Percentiles rank a stretch among this genome's conserved stretches.
Conservation (phyloP, 2,113 vertebrate genomes). For the Pardalotus punctatus region DNA sequence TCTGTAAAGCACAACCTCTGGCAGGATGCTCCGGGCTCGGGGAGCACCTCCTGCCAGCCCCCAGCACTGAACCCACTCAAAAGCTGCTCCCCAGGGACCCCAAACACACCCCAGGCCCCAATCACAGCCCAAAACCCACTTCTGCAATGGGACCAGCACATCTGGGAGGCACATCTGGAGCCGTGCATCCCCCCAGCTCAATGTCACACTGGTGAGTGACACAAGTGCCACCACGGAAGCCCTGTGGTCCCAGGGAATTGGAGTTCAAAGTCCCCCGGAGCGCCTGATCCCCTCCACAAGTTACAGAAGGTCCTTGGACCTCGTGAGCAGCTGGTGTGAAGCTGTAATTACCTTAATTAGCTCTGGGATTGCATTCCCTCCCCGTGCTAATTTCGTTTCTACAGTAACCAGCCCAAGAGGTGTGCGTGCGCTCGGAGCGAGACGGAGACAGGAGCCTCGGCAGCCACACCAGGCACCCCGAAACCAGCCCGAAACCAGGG, state of each 20-base stretch:
- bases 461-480: neutral
- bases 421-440: neutral
- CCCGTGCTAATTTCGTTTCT: constrained; percentile 67
- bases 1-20: neutral
- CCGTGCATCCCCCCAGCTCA: neutral
- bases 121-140: neutral
- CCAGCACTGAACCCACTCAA: neutral
- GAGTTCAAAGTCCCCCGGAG: constrained; percentile 10
- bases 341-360: constrained; percentile 75
- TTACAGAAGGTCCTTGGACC: constrained; percentile 70
- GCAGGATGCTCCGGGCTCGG: neutral
- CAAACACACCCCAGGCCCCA: neutral
- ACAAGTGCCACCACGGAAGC: neutral
- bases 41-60: neutral
- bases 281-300: constrained; percentile 44
- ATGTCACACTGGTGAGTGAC: neutral
- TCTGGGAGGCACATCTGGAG: neutral
- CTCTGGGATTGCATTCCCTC: constrained; percentile 69
- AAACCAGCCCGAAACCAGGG: neutral
- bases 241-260: neutral
- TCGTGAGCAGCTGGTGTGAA: constrained; percentile 71
- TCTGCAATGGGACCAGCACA: neutral
- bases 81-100: neutral
- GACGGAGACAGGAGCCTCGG: neutral
- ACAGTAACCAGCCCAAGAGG: constrained; percentile 68